Evolutionary conservation across 1,140 invertebrate species (phyloP), one percentile per base, ranked within the genome.

Genomic region (Gryon sp.): DNA sequence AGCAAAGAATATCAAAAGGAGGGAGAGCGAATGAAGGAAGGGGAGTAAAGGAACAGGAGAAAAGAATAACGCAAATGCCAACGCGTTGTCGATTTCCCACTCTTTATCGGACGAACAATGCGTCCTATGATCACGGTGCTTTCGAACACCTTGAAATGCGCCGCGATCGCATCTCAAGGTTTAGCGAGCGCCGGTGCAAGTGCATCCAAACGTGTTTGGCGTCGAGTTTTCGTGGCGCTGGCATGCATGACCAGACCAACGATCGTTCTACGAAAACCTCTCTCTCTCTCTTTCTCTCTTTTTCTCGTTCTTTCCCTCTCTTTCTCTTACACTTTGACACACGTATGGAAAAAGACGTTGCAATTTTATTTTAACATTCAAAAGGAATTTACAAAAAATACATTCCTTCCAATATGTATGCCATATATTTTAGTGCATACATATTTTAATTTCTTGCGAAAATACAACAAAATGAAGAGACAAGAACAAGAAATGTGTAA

Each of bases 131-230:
- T 65, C 65, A 34, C 63, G 70, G 20, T 63, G 73, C 74, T 78
- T 73, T 78, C 68, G 62, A 78, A 78, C 75, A 63, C 75, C 75
- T 78, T 78, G 75, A 78, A 73, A 73, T 48, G 60, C 59, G 66
- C 60, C n/a, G 26, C 55, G 68, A 78, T 78, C 63, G 46, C 75
- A 73, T 73, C 75, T 78, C 75, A 78, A 78, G 75, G 75, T 78
- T 73, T 43, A 28, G 73, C 63, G 63, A 69, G 40, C 55, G 60
- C 52, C 72, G 19, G 41, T 76, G 65, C 74, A 76, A 76, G 74
- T 76, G 74, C 74, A 76, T 72, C 57, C 46, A 60, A 78, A 74
- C 70, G 52, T 66, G 69, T 48, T 57, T 53, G 50, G 19, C 41
- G 24, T 68, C 52, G 63, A 30, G 18, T 57, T 73, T 73, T 72